Evolutionary conservation across 2,888 invertebrate species (phyloP).

Genomic region (Sphinx pinastri): DNA sequence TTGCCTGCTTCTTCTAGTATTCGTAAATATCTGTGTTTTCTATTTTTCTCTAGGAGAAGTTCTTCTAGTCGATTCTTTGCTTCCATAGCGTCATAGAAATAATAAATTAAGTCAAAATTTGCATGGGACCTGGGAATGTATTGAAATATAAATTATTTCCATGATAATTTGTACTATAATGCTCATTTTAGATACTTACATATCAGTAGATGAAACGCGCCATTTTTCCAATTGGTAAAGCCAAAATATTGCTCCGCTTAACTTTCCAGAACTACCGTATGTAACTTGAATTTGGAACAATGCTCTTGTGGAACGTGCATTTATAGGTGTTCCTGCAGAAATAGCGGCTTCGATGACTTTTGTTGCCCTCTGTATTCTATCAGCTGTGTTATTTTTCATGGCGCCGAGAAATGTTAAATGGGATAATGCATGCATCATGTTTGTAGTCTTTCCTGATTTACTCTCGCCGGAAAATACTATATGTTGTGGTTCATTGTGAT

Average conservation of each 20-base stretch:
- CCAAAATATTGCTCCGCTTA: slow-evolving; percentile 94
- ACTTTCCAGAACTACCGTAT: slow-evolving; percentile 92
- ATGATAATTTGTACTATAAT: background rate
- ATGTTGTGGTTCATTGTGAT: slow-evolving; percentile 93
- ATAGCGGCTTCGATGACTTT: slow-evolving; percentile 90
- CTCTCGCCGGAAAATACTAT: slow-evolving; percentile 95
- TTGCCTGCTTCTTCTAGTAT: slow-evolving; percentile 83
- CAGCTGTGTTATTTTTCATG: slow-evolving; percentile 86
- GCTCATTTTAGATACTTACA: slow-evolving; percentile 76
- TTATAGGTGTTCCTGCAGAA: slow-evolving; percentile 93
- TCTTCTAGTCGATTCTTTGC: slow-evolving; percentile 86
- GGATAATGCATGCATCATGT: slow-evolving; percentile 89
- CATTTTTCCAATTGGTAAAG: slow-evolving; percentile 95
- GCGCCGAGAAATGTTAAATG: slow-evolving; percentile 93
- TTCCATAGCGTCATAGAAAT: slow-evolving; percentile 93
- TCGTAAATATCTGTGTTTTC: slow-evolving; percentile 90
- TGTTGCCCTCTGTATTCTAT: slow-evolving; percentile 87
- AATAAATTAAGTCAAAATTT: slow-evolving; percentile 95
- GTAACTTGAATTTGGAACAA: slow-evolving; percentile 92
- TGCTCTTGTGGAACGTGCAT: slow-evolving; percentile 93
- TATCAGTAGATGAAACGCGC: slow-evolving; percentile 91
- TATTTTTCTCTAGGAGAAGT: slow-evolving; percentile 87
- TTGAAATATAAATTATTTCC: background rate
- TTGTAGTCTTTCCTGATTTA: slow-evolving; percentile 95
- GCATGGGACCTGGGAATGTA: slow-evolving; percentile 88